These are phyloP conservation scores for Eupithecia centaureata DNA, from an alignment of 2,888 invertebrate species.

Conservation along the genomic window DNA sequence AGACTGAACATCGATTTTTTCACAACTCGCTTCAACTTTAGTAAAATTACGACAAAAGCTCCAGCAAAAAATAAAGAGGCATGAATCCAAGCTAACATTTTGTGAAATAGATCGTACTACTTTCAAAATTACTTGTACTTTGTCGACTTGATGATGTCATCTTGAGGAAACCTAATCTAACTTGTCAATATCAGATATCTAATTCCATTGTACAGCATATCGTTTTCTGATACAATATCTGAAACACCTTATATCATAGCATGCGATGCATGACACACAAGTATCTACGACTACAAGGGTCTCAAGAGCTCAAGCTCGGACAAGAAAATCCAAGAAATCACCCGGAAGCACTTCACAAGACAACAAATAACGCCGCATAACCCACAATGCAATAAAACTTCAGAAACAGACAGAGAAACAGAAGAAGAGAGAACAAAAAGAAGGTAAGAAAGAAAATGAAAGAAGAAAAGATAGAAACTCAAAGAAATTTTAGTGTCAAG, in stretches of 20 bases:
- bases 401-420: conserved; percentile 71
- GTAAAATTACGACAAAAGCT: background rate
- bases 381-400: conserved; percentile 81
- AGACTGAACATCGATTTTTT: background rate
- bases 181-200: background rate
- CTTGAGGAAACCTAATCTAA: background rate
- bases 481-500: conserved; percentile 80
- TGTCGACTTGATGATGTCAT: background rate
- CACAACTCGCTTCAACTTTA: background rate
- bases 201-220: background rate
- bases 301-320: conserved; percentile 58
- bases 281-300: conserved; percentile 67
- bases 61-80: background rate
- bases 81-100: background rate
- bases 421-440: conserved; percentile 50
- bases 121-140: background rate
- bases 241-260: conserved; percentile 39
- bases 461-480: conserved; percentile 62
- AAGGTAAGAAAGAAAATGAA: conserved; percentile 63
- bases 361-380: conserved; percentile 78
- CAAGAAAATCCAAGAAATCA: conserved; percentile 58
- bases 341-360: conserved; percentile 64
- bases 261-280: conserved; percentile 66
- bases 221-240: background rate
- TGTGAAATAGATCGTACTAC: conserved; percentile 20